phyloP scores from a whole-genome alignment of 2,113 vertebrate species.

The Jacana jacana region DNA sequence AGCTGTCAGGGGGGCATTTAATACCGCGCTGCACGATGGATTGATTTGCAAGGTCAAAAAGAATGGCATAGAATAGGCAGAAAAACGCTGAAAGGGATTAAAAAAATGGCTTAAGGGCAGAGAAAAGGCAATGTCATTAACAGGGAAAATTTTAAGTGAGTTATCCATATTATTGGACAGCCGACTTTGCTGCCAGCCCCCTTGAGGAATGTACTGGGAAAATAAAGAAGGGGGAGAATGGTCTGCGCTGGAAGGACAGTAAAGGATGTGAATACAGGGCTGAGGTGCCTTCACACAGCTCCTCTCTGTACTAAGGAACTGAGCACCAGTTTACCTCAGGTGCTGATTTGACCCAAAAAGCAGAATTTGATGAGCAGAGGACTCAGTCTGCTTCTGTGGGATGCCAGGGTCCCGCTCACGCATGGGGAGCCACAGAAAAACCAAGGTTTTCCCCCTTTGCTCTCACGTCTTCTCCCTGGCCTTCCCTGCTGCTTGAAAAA shows the following conservation, averaged over 20 bases:
- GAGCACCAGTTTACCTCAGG: background rate
- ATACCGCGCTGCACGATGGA: background rate
- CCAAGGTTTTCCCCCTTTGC: background rate
- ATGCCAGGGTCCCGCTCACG: background rate
- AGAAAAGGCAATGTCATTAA: background rate
- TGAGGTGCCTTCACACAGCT: background rate
- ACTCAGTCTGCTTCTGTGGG: background rate
- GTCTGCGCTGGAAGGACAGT: background rate
- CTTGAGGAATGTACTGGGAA: background rate
- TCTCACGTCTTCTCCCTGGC: background rate
- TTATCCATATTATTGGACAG: background rate
- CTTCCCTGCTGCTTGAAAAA: background rate
- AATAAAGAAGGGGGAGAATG: background rate
- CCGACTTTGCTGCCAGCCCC: background rate
- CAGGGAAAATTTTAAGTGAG: background rate
- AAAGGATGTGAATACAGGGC: background rate
- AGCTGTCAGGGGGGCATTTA: background rate
- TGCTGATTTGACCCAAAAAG: background rate
- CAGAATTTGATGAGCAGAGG: background rate
- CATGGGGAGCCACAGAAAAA: background rate
- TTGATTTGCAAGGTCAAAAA: conserved; percentile 14
- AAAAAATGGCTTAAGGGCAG: background rate
- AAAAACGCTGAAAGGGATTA: background rate
- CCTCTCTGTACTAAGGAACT: background rate
- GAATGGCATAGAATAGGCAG: background rate